Conservation (phyloP, 2,888 invertebrate genomes). For the Zeuzera pyrina region DNA sequence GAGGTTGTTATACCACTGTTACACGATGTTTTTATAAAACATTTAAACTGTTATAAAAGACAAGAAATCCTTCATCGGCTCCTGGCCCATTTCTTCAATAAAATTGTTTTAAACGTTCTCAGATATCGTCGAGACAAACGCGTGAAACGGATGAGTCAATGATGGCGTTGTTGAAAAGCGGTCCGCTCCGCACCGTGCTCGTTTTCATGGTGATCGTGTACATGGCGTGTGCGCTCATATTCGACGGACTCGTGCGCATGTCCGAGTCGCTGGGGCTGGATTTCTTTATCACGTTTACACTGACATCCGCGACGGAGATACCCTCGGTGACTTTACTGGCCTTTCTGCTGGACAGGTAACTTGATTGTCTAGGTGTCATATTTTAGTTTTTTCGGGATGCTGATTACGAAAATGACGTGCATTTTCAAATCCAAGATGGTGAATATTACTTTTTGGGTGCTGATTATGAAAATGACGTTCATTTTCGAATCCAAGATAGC, state of each 20-base stretch:
- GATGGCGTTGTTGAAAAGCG: conserved; percentile 34
- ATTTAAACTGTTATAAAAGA: no score
- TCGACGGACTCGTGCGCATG: conserved; percentile 60
- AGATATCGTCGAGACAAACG: conserved; percentile 46
- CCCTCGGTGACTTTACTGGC: conserved; percentile 55
- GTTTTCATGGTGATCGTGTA: conserved; percentile 43
- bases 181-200: conserved; percentile 39
- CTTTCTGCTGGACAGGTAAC: conserved; percentile 47
- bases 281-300: conserved; percentile 60
- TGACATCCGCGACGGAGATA: conserved; percentile 61
- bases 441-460: no score
- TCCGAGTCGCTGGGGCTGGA: conserved; percentile 56
- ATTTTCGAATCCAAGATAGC: no score
- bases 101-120: no score
- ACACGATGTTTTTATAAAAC: no score
- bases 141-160: conserved; percentile 42
- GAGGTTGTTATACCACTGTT: background rate
- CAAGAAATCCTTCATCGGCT: background rate
- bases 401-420: no score
- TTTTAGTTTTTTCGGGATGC: no score
- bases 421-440: no score
- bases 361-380: background rate
- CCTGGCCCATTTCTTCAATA: background rate
- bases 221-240: conserved; percentile 53
- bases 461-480: no score